phyloP scores from a whole-genome alignment of 2,888 invertebrate species.

The Zonitis immaculata region DNA sequence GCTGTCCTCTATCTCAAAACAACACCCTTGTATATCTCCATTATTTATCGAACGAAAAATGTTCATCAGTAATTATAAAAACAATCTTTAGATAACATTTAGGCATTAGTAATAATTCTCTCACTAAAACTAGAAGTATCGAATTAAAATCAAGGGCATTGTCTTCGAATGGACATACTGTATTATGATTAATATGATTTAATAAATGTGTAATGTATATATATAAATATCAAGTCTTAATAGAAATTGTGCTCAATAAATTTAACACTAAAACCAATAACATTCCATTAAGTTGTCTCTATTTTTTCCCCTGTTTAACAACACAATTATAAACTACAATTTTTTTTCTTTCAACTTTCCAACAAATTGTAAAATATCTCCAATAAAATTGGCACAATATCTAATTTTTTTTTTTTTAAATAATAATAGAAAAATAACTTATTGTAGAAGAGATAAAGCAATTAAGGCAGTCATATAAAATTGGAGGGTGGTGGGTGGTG shows the following conservation, averaged over 20 bases:
- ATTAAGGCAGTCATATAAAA: slow-evolving; percentile 2
- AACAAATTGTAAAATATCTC: slow-evolving; percentile 1
- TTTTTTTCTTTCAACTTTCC: background rate
- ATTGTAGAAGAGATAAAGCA: slow-evolving; percentile 2
- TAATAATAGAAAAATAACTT: background rate
- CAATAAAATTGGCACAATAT: slow-evolving; percentile 3
- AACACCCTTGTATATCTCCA: no score
- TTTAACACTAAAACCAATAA: background rate
- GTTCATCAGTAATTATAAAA: no score
- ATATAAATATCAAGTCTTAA: background rate
- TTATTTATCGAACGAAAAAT: no score
- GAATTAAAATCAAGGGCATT: no score
- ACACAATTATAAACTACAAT: background rate
- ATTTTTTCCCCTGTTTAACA: background rate
- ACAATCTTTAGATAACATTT: no score
- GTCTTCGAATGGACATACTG: background rate
- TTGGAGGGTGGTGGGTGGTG: no score
- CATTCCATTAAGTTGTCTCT: background rate
- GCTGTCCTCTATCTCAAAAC: no score
- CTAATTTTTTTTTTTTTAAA: background rate
- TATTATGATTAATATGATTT: slow-evolving; percentile 1
- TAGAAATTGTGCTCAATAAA: background rate
- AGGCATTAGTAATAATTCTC: no score
- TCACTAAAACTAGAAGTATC: no score
- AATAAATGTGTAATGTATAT: background rate